Evolutionary conservation across 2,113 vertebrate genomes (phyloP).

Genomic region (Chascanopsetta lugubris): DNA sequence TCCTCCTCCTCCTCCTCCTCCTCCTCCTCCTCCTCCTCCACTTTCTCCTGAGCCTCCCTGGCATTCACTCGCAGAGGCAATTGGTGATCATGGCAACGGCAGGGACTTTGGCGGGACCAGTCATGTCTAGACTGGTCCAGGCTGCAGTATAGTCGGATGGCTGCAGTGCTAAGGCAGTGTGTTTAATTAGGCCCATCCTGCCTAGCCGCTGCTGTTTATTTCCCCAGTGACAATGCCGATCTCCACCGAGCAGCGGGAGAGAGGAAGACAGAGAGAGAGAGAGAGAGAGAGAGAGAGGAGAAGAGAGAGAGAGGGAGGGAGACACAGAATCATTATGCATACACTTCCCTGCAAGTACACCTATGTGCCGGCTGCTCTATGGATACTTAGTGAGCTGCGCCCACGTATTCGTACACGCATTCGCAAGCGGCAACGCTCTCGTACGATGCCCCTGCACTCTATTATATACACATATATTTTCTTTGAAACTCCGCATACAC

Average conservation of each 20-base stretch:
- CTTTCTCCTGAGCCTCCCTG: conserved; percentile 43
- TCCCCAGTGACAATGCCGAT: conserved; percentile 75
- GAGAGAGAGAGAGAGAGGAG: conserved; percentile 33
- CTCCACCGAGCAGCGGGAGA: conserved; percentile 55
- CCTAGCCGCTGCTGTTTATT: conserved; percentile 79
- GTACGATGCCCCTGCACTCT: neutral
- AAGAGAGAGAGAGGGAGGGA: conserved; percentile 31
- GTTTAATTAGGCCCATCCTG: conserved; percentile 80
- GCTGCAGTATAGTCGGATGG: conserved; percentile 56
- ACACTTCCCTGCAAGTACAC: conserved; percentile 28
- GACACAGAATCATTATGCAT: conserved; percentile 58
- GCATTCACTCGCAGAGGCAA: conserved; percentile 53
- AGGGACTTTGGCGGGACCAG: conserved; percentile 41
- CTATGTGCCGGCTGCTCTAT: conserved; percentile 22
- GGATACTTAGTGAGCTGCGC: neutral
- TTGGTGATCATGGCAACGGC: conserved; percentile 71
- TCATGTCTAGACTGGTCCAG: conserved; percentile 65
- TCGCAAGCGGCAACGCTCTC: neutral
- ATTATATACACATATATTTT: neutral
- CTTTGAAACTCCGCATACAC: conserved; percentile 32
- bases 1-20: conserved; percentile 24
- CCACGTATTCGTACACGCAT: neutral
- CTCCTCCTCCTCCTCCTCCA: too few species aligned
- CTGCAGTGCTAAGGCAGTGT: conserved; percentile 55
- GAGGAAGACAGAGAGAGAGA: conserved; percentile 30